Percentiles rank a stretch among this genome's conserved stretches.
Evolutionary conservation across 2,797 vertebrate genomes (phyloP).

Genomic region (Taeniopygia guttata): DNA sequence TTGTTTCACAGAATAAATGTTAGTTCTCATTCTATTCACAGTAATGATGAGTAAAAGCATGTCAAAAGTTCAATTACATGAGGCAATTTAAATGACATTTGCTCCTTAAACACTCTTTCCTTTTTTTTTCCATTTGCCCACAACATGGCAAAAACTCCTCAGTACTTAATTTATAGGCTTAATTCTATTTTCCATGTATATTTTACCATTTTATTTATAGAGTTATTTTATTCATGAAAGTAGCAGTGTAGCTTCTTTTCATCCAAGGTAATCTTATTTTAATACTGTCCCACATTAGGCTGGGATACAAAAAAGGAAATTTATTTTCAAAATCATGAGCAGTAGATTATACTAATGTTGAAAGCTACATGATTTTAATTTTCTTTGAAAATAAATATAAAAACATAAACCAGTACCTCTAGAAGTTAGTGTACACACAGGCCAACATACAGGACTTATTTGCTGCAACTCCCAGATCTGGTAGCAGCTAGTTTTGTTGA

Average conservation of each 20-base stretch:
- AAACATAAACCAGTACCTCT: background rate
- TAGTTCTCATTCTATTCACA: background rate
- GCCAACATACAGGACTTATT: too few species aligned
- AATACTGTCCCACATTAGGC: background rate
- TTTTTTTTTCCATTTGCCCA: background rate
- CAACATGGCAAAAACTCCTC: background rate
- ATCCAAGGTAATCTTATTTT: background rate
- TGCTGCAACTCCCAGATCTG: background rate
- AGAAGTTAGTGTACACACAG: background rate
- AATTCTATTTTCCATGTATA: background rate
- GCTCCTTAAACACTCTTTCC: background rate
- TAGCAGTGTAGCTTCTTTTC: background rate
- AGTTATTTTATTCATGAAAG: background rate
- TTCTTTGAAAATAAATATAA: background rate
- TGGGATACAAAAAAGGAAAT: background rate
- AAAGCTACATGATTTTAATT: background rate
- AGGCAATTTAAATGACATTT: background rate
- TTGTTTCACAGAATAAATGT: background rate
- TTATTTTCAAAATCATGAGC: background rate
- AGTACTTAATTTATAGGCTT: background rate
- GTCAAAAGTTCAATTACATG: background rate
- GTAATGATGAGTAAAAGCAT: background rate
- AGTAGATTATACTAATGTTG: background rate
- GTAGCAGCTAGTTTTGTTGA: background rate
- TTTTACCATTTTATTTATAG: slow-evolving; percentile 5